Evolutionary conservation across 2,888 invertebrate genomes (phyloP), one percentile per base, ranked within the genome.

Genomic region (Amphipoea oculea): DNA sequence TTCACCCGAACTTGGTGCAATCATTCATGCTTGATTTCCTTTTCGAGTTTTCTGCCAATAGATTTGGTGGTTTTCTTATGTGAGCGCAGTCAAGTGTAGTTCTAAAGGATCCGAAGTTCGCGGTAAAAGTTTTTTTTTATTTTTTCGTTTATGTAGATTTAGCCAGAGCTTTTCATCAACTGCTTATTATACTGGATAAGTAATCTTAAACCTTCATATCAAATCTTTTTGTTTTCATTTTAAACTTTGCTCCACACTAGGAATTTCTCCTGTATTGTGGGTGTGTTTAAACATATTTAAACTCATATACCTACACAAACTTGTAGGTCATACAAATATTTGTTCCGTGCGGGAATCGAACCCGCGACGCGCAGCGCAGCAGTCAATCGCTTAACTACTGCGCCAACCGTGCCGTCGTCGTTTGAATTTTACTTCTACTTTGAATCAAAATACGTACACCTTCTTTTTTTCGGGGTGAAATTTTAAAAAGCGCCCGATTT

Each of bases 1-100:
- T 89, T 79, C 66, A 12, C 66, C 69, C 69, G 17, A 84, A 86
- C 70, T 84, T 83, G 72, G 63, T 70, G 79, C 76, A 77, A 79
- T 81, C 71, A 79, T 79, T 78, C 72, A 79, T 63, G 77, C 86
- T 72, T 80, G 73, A 80, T 82, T 78, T 74, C 68, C 60, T 62
- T 36, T 69, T 82, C 20, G 42, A 70, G 69, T 75, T 77, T 81
- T 73, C 68, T 72, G 72, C 36, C 70, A 80, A 88, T 85, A 87
- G 80, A 84, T 84, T 86, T 79, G 69, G 14, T 70, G 60, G 73
- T 62, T 69, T 60, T 51, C 69, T 69, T 80, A 70, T 60, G 51
- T 70, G 45, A 45, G 48, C 11, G 51, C 86, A 69, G 51, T 69
- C 51, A 69, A 82, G 75, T 69, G 48, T 72, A 69, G 54, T 83